These are phyloP conservation scores for Proisotoma minuta DNA, from an alignment of 2,888 invertebrate species.

Conservation along the genomic window DNA sequence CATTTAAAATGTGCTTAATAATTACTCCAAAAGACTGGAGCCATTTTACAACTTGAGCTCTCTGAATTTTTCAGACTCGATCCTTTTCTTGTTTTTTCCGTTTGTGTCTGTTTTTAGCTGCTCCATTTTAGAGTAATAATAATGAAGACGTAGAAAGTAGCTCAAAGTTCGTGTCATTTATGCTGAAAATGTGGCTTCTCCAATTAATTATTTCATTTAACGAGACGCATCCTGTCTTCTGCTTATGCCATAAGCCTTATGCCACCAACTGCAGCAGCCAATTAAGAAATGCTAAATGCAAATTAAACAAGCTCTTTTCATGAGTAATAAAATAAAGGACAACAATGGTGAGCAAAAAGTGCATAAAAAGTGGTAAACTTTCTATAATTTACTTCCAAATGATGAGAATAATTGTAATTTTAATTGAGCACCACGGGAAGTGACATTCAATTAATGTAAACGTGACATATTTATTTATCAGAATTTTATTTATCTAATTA, in stretches of 20 bases:
- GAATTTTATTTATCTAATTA: constrained; percentile 2
- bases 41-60: no score
- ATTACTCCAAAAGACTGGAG: constrained; percentile 13
- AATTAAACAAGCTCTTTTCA: background rate
- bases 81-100: no score
- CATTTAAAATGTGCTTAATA: constrained; percentile 14
- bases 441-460: background rate
- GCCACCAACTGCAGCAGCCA: background rate
- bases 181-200: no score
- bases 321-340: background rate
- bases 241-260: background rate
- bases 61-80: no score
- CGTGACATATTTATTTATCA: constrained; percentile 2
- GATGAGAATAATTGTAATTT: background rate
- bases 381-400: background rate
- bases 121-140: no score
- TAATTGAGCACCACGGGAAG: constrained; percentile 1
- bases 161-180: no score
- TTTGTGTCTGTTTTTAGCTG: no score
- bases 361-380: background rate
- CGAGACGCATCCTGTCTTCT: background rate
- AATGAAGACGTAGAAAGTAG: no score
- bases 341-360: background rate
- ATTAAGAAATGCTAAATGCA: constrained; percentile 5
- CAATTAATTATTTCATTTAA: background rate